Conservation (phyloP, 2,888 invertebrate genomes). For the Gisinianus flammeolus region DNA sequence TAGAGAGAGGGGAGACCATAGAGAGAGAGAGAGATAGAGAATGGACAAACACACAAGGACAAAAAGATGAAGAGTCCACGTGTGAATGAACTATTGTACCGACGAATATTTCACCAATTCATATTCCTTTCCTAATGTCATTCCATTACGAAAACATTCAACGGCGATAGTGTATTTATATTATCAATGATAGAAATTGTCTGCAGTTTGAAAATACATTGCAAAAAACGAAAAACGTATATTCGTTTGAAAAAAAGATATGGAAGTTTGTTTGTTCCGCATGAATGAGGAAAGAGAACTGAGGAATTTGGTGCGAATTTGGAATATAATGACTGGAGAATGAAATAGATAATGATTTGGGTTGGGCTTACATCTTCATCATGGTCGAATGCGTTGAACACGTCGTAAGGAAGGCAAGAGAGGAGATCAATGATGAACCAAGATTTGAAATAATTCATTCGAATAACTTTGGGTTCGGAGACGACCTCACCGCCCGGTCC, state of each 20-base stretch:
- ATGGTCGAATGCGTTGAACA: slow-evolving; percentile 99
- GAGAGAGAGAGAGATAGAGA: too few species aligned
- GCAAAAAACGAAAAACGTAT: too few species aligned
- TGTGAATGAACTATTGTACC: too few species aligned
- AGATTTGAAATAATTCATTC: slow-evolving; percentile 98
- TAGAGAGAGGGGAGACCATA: not conserved
- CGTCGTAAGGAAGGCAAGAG: slow-evolving; percentile 99
- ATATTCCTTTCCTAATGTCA: not conserved
- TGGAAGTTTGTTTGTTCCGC: too few species aligned
- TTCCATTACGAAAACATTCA: too few species aligned
- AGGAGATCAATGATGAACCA: slow-evolving; percentile 99
- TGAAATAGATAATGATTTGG: not conserved
- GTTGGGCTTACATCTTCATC: slow-evolving; percentile 84
- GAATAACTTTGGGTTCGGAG: slow-evolving; percentile 96
- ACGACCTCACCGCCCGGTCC: slow-evolving; percentile 89
- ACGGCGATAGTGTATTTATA: too few species aligned
- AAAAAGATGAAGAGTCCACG: not conserved
- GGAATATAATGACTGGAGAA: not conserved
- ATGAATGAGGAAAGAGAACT: not conserved
- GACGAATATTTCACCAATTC: slow-evolving; percentile 8
- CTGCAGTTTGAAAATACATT: too few species aligned
- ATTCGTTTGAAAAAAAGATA: too few species aligned
- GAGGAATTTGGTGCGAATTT: not conserved
- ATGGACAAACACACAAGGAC: too few species aligned
- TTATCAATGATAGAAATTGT: too few species aligned